These are phyloP conservation scores for Tricholauxania praeusta DNA, from an alignment of 2,888 invertebrate species.

Conservation along the genomic window DNA sequence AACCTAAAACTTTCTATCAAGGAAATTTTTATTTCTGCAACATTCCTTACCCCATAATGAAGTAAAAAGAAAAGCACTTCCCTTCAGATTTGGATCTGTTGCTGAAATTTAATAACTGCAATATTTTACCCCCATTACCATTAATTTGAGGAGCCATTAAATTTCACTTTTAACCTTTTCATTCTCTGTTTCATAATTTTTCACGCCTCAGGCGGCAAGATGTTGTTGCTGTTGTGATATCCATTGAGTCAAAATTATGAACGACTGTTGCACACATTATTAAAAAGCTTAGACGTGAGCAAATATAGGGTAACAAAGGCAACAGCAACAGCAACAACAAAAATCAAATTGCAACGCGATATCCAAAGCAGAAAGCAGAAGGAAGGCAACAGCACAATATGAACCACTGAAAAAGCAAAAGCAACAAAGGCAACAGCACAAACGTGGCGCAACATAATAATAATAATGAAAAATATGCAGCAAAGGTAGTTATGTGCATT, in stretches of 20 bases:
- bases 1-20: too few species aligned
- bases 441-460: constrained; percentile 30
- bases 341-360: neutral
- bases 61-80: too few species aligned
- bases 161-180: constrained; percentile 10
- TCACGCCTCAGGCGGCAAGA: constrained; percentile 30
- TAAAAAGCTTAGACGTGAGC: constrained; percentile 27
- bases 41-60: too few species aligned
- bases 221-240: constrained; percentile 19
- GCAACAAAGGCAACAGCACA: neutral
- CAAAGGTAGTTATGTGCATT: neutral
- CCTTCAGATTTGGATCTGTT: too few species aligned
- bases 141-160: neutral
- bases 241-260: constrained; percentile 26
- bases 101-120: too few species aligned
- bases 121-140: neutral
- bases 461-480: constrained; percentile 28
- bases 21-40: too few species aligned
- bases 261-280: constrained; percentile 33
- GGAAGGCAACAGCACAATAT: neutral
- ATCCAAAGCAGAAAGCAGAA: neutral
- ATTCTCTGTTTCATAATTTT: neutral
- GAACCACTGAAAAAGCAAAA: neutral
- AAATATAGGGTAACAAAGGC: constrained; percentile 28
- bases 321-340: constrained; percentile 1